Conservation (phyloP, 2,888 invertebrate genomes). For the Chaitophorus viminalis region DNA sequence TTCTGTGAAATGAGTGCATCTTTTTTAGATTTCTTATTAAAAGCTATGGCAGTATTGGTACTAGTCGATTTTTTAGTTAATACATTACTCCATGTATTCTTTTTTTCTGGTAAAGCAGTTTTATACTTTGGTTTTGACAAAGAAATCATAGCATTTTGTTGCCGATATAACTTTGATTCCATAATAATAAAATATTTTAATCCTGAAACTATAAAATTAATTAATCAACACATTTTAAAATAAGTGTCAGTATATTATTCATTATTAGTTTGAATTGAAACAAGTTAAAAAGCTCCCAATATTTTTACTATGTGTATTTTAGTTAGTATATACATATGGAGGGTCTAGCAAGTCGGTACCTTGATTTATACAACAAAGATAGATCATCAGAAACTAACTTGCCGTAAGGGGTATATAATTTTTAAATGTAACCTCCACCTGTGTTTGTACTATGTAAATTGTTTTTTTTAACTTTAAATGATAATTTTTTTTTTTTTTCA, state of each 20-base stretch:
- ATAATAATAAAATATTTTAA: background rate
- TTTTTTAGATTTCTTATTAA: constrained; percentile 23
- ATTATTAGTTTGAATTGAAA: background rate
- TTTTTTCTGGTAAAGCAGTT: constrained; percentile 8
- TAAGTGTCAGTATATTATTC: background rate
- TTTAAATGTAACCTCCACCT: no score
- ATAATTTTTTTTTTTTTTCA: no score
- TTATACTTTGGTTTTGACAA: constrained; percentile 31
- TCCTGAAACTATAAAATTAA: background rate
- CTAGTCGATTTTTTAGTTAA: constrained; percentile 27
- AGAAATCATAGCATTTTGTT: constrained; percentile 30
- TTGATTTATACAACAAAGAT: no score
- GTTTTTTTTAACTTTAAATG: no score
- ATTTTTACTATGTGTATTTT: no score
- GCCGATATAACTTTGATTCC: constrained; percentile 49
- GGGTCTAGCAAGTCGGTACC: no score
- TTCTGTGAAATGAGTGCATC: background rate
- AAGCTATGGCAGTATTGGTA: background rate
- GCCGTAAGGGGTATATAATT: no score
- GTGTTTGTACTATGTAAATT: no score
- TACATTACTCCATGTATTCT: constrained; percentile 53
- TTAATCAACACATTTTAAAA: background rate
- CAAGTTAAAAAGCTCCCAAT: no score
- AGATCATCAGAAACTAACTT: no score
- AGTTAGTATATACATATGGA: no score